A percentile compares a stretch with the other conserved stretches of the same genome.
phyloP scores from a whole-genome alignment of 2,888 invertebrate genomes.

The Ecdyonurus torrentis region DNA sequence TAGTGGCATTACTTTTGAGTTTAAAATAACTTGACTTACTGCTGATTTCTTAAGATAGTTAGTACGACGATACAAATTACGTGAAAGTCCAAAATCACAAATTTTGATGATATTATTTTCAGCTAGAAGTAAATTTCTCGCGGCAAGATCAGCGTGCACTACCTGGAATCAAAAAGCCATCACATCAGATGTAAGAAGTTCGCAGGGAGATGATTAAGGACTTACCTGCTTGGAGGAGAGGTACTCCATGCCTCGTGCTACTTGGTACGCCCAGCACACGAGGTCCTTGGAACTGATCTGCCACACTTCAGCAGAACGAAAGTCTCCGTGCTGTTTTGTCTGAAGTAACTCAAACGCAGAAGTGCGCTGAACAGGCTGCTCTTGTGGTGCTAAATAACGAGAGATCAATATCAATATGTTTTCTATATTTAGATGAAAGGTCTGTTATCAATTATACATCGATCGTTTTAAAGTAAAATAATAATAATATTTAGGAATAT shows the following conservation, averaged over 20 bases:
- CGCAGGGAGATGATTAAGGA: too few species aligned
- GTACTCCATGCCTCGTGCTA: conserved; percentile 10
- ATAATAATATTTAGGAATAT: too few species aligned
- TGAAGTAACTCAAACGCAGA: not conserved
- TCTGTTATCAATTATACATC: too few species aligned
- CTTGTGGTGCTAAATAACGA: too few species aligned
- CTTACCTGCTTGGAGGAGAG: not conserved
- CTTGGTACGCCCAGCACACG: conserved; percentile 9
- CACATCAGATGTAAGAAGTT: too few species aligned
- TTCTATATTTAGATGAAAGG: too few species aligned
- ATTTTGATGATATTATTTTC: conserved; percentile 31
- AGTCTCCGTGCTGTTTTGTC: not conserved
- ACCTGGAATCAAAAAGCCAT: conserved; percentile 11
- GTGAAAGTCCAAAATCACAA: conserved; percentile 32
- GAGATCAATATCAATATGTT: too few species aligned
- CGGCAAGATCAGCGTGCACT: conserved; percentile 22
- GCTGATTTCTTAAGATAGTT: conserved; percentile 29
- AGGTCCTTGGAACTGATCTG: conserved; percentile 8
- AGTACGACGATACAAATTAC: conserved; percentile 27
- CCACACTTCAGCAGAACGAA: not conserved
- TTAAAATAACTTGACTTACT: too few species aligned
- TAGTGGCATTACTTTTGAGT: too few species aligned
- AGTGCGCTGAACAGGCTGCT: too few species aligned
- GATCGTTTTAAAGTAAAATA: too few species aligned
- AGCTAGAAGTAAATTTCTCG: conserved; percentile 28